Conservation (phyloP, 1,140 invertebrate species). For the Aphelenchoides avenae region DNA sequence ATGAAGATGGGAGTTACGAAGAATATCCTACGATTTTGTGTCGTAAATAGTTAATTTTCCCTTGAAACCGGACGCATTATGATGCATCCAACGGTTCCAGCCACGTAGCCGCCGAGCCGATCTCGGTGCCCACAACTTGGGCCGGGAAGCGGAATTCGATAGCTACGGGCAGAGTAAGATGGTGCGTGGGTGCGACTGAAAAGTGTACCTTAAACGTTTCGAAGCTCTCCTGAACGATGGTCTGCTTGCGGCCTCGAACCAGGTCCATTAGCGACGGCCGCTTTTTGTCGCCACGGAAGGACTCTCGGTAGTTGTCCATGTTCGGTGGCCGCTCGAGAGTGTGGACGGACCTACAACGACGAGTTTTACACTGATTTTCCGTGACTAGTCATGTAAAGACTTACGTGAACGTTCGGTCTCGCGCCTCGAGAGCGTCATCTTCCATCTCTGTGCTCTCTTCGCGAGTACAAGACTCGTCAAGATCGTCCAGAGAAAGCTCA, state of each 20-base stretch:
- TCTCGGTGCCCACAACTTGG: slow-evolving; percentile 2
- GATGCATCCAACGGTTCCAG: slow-evolving; percentile 12
- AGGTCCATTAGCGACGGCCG: slow-evolving; percentile 55
- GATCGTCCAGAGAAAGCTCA: too few relatives aligned
- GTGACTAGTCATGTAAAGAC: too few relatives aligned
- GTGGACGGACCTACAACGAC: too few relatives aligned
- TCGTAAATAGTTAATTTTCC: too few relatives aligned
- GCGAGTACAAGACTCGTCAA: too few relatives aligned
- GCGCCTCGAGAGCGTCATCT: too few relatives aligned
- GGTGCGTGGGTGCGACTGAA: background rate
- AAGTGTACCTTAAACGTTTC: slow-evolving; percentile 11
- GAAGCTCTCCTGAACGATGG: slow-evolving; percentile 6
- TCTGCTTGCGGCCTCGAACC: slow-evolving; percentile 17
- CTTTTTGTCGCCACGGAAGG: slow-evolving; percentile 22
- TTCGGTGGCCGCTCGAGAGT: slow-evolving; percentile 55
- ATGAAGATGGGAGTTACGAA: too few relatives aligned
- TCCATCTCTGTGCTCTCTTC: too few relatives aligned
- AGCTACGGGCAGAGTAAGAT: too few relatives aligned
- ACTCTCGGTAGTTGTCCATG: slow-evolving; percentile 59
- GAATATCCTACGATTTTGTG: too few relatives aligned
- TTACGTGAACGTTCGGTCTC: too few relatives aligned
- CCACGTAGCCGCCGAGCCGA: slow-evolving; percentile 1
- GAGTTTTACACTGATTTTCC: too few relatives aligned
- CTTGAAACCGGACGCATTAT: slow-evolving; percentile 2
- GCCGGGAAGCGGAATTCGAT: background rate